Evolutionary conservation across 2,797 vertebrate genomes (phyloP).

Genomic region (Dryobates pubescens): DNA sequence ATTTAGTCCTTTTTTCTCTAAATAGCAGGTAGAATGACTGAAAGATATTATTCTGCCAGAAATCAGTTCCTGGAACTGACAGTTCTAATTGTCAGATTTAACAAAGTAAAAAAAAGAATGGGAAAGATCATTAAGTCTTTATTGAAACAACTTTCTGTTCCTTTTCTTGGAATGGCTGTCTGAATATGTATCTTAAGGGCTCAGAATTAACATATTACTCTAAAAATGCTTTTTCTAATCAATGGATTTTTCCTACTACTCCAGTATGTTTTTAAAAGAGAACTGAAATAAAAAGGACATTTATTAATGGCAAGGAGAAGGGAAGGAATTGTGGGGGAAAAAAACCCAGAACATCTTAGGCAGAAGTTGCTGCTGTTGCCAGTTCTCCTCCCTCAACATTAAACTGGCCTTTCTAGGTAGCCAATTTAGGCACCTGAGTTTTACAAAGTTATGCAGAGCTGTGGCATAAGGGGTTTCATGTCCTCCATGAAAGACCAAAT

Average conservation of each 20-base stretch:
- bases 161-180: neutral
- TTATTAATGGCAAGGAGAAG: neutral
- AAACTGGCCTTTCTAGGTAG: neutral
- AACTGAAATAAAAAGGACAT: neutral
- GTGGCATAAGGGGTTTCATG: neutral
- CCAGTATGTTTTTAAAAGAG: neutral
- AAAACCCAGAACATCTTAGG: neutral
- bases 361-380: neutral
- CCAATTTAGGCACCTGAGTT: neutral
- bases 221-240: neutral
- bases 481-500: neutral
- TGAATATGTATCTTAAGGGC: neutral
- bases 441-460: neutral
- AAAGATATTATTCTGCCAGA: neutral
- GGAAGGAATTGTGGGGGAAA: accelerated
- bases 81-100: constrained; percentile 27
- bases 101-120: neutral
- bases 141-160: neutral
- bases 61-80: constrained; percentile 28
- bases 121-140: constrained; percentile 23
- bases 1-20: neutral
- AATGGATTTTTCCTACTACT: neutral
- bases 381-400: neutral
- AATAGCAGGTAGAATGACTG: neutral
- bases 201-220: neutral